Conservation (phyloP, 2,888 invertebrate species). For the Anodontia alba region DNA sequence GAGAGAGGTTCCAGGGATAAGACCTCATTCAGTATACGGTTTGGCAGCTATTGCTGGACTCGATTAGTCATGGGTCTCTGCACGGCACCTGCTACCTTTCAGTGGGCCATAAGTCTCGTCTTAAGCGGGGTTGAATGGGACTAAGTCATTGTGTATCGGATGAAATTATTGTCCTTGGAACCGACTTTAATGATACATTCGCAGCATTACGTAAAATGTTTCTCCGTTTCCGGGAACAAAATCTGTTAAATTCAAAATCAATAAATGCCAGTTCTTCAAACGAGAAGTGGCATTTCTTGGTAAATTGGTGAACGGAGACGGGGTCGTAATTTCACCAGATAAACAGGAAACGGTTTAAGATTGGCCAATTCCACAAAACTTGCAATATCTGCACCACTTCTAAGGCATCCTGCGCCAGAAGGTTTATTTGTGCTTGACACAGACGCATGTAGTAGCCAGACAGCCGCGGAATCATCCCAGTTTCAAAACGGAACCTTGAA, state of each 20-base stretch:
- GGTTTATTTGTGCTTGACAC: background rate
- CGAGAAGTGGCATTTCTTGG: slow-evolving; percentile 1
- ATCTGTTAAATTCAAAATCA: slow-evolving; percentile 33
- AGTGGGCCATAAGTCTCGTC: slow-evolving; percentile 32
- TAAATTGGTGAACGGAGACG: slow-evolving; percentile 3
- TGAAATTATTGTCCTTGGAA: slow-evolving; percentile 31
- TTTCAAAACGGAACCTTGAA: slow-evolving; percentile 23
- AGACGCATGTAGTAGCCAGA: background rate
- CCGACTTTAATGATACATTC: slow-evolving; percentile 23
- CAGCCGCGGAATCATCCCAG: background rate
- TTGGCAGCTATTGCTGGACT: slow-evolving; percentile 26
- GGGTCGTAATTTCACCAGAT: background rate
- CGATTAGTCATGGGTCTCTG: slow-evolving; percentile 34
- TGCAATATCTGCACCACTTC: background rate
- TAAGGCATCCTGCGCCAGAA: background rate
- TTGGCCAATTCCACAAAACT: background rate
- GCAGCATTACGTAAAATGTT: slow-evolving; percentile 12
- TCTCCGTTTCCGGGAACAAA: slow-evolving; percentile 1
- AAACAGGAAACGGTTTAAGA: slow-evolving; percentile 3
- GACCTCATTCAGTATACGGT: slow-evolving; percentile 31
- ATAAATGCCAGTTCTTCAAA: slow-evolving; percentile 31
- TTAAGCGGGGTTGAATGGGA: slow-evolving; percentile 29
- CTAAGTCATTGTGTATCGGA: slow-evolving; percentile 25
- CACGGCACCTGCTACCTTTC: slow-evolving; percentile 42
- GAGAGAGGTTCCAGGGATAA: slow-evolving; percentile 26